A percentile compares a stretch with the other conserved stretches of the same genome.
These are phyloP conservation scores for Leucoptera coffeella DNA, from an alignment of 2,888 invertebrate species.

Conservation along the genomic window DNA sequence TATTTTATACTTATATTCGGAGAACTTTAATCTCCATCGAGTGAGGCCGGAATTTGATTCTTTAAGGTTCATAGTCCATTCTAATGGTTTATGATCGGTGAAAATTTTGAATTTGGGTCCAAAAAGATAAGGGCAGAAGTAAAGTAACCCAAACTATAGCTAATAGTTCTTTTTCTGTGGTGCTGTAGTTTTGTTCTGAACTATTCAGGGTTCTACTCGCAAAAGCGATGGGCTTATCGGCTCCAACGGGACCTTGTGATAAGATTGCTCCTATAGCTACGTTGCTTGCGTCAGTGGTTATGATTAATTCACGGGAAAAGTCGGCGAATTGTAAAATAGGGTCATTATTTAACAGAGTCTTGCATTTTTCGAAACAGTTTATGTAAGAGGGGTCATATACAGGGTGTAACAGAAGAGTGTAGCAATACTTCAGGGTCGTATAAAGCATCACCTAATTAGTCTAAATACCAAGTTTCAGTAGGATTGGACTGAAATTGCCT, in stretches of 20 bases:
- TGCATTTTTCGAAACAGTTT: conserved; percentile 7
- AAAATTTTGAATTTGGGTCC: conserved; percentile 14
- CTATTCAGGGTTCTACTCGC: no score
- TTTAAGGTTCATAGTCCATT: conserved; percentile 14
- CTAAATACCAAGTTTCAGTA: no score
- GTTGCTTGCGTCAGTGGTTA: conserved; percentile 7
- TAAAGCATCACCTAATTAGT: no score
- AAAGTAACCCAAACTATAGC: conserved; percentile 13
- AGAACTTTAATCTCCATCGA: conserved; percentile 12
- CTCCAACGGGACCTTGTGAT: no score
- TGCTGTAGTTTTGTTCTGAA: conserved; percentile 9
- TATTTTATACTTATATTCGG: conserved; percentile 8
- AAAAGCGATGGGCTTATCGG: no score
- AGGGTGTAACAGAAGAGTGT: no score
- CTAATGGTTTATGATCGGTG: conserved; percentile 17
- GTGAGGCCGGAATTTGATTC: conserved; percentile 11
- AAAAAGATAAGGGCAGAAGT: conserved; percentile 13
- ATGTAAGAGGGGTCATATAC: conserved; percentile 7
- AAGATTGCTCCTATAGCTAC: no score
- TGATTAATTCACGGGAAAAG: conserved; percentile 11
- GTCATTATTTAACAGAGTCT: conserved; percentile 9
- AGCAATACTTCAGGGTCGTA: no score
- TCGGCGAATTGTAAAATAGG: conserved; percentile 16
- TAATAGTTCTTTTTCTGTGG: conserved; percentile 14
- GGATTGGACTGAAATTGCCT: no score